These are phyloP conservation scores for Cepaea hortensis DNA, from an alignment of 2,888 invertebrate species.

Conservation along the genomic window DNA sequence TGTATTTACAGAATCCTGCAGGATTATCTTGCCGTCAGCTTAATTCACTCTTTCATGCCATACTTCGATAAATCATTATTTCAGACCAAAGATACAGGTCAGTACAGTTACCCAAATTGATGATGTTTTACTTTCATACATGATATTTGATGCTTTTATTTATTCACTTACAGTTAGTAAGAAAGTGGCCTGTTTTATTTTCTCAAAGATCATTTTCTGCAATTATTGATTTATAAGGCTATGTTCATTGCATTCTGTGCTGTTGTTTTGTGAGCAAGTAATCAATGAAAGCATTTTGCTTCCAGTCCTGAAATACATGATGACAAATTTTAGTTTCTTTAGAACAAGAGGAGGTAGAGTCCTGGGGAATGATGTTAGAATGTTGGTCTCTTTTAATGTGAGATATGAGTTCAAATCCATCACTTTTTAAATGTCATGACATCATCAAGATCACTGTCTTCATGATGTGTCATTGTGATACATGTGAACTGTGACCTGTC, in stretches of 20 bases:
- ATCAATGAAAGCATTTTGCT: not conserved
- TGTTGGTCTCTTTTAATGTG: too few relatives aligned
- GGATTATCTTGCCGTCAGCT: constrained; percentile 61
- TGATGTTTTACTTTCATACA: not conserved
- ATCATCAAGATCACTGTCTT: too few relatives aligned
- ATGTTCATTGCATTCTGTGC: not conserved
- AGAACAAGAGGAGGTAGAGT: too few relatives aligned
- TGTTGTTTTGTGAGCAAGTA: not conserved
- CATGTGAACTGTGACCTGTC: too few relatives aligned
- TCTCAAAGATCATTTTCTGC: not conserved
- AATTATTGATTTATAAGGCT: not conserved
- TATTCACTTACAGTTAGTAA: too few relatives aligned
- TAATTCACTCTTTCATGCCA: constrained; percentile 63
- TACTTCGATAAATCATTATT: constrained; percentile 66
- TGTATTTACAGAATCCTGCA: constrained; percentile 58
- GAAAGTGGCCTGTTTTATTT: not conserved
- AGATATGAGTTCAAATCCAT: too few relatives aligned
- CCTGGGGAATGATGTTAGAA: too few relatives aligned
- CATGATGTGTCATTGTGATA: too few relatives aligned
- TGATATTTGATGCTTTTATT: not conserved
- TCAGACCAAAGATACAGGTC: constrained; percentile 61
- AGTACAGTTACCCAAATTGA: constrained; percentile 1
- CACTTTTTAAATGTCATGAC: too few relatives aligned
- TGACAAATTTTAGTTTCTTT: too few relatives aligned
- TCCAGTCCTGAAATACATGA: too few relatives aligned